Base-by-base conservation (phyloP, 2,888 invertebrate genomes). In the Drosophila robusta region DNA sequence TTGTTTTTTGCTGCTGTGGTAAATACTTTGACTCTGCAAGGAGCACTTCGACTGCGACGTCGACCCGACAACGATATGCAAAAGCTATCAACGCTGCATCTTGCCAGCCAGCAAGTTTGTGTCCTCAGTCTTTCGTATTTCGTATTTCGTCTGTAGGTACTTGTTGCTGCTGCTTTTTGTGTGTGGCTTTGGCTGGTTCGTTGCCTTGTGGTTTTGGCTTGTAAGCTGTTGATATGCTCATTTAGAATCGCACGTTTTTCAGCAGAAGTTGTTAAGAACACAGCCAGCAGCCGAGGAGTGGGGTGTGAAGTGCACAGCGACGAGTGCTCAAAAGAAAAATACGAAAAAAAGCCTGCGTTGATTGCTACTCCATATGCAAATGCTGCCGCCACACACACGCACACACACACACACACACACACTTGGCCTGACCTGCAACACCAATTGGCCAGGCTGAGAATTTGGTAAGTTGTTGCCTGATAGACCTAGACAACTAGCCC, bases 241-340 rank as follows among this genome's bases (percentile, higher is more conserved):
- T 88, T 89, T 87, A 88, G 88, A 78, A 85, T 82, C 82, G 88
- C 87, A 88, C 89, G 88, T 87, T 89, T 89, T 88, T 89, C 89
- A 83, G 74, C 75, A 83, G 89, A 88, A 89, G 79, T 89, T 87
- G 87, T 87, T 84, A 89, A 81, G 79, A 66, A 68, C 44, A 16
- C 51, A 61, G 29, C 36, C 42, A 49, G 56, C 51, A 47, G 12
- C 38, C 9, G 49, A 3, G 32, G 34, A 54, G 45, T 46, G 55
- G 22, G 56, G 39, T 41, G 57, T 34, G 44, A 34, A 41, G 22
- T 42, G 22, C 45, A 50, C 34, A 69, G 47, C 32, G 69, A 56
- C 61, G 42, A 70, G 52, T 65, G 39, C 45, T 70, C 69, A 62
- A 73, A 61, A 41, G 26, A 6, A 26, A 8, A 26, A 32, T 14